These are phyloP conservation scores for Rhorus exstirpatorius DNA, from an alignment of 2,888 invertebrate species.

Conservation along the genomic window DNA sequence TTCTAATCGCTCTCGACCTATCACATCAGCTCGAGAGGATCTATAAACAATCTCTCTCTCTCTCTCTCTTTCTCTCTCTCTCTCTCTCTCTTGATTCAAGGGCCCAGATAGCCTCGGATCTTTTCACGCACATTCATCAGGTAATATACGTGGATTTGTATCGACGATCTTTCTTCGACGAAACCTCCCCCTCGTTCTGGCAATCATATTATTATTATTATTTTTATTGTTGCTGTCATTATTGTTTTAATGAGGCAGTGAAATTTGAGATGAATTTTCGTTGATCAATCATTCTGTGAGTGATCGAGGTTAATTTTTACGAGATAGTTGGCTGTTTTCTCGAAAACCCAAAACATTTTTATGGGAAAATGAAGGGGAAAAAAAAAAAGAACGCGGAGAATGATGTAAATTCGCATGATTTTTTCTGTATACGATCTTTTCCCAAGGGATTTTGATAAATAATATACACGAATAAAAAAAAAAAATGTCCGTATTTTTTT, in stretches of 20 bases:
- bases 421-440: too few relatives aligned
- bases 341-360: neutral
- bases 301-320: constrained; percentile 5
- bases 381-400: too few relatives aligned
- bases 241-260: constrained; percentile 12
- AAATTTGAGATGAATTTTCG: neutral
- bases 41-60: constrained; percentile 64
- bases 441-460: too few relatives aligned
- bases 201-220: neutral
- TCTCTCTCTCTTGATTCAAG: constrained; percentile 15
- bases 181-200: neutral
- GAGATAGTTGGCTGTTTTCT: neutral
- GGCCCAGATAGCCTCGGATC: constrained; percentile 44
- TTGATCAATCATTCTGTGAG: constrained; percentile 28
- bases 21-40: constrained; percentile 44
- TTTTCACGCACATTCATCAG: constrained; percentile 49
- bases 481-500: too few relatives aligned
- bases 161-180: constrained; percentile 25
- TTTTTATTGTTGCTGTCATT: constrained; percentile 8
- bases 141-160: constrained; percentile 31
- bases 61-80: constrained; percentile 26
- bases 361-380: too few relatives aligned
- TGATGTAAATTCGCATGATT: too few relatives aligned
- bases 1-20: constrained; percentile 62
- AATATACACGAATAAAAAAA: too few relatives aligned